Evolutionary conservation across 2,888 invertebrate genomes (phyloP), one percentile per base, ranked within the genome.

Genomic region (Coleophora flavipennella): DNA sequence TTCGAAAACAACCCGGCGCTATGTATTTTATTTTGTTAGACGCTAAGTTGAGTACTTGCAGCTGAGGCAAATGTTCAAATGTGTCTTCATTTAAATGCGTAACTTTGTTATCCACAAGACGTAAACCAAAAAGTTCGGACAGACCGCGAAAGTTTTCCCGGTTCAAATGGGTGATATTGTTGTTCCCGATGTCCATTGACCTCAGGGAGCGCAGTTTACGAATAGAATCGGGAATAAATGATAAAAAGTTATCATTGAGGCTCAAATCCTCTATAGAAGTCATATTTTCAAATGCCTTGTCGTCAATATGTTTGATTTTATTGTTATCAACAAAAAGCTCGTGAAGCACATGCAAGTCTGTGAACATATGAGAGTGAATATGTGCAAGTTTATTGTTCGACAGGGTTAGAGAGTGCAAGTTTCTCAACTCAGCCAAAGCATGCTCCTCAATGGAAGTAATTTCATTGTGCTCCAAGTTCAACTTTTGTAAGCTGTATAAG

Each of bases 121-220:
- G 88, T 46, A 96, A 81, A 40, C 92, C 91, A 59, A 90, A 90
- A 46, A 96, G 85, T 60, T 91, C 89, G 45, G 89, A 86, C 45
- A 95, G 76, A 9, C 92, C 92, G 53, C 86, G 86, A 63, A 95
- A 92, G 50, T 92, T 91, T 54, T 90, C 88, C 60, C 90, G 89
- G 48, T 85, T 88, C 50, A 96, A 85, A 48, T 86, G 83, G 58
- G 89, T 87, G 66, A 96, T 91, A 62, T 88, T 88, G 76, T 95
- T 95, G 64, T 92, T 92, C 13, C 92, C 93, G 50, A 95, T 86
- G 78, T 94, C 93, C 49, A 95, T 81, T 13, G 91, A 90, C 69
- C 90, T 90, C 43, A 95, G 74, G 51, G 89, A 88, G 36, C 87
- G 78, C 44, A 94, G 81, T 63, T 89, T 89, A 32, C 88, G 88